phyloP scores from a whole-genome alignment of 2,888 invertebrate species.

The Therioaphis trifolii region DNA sequence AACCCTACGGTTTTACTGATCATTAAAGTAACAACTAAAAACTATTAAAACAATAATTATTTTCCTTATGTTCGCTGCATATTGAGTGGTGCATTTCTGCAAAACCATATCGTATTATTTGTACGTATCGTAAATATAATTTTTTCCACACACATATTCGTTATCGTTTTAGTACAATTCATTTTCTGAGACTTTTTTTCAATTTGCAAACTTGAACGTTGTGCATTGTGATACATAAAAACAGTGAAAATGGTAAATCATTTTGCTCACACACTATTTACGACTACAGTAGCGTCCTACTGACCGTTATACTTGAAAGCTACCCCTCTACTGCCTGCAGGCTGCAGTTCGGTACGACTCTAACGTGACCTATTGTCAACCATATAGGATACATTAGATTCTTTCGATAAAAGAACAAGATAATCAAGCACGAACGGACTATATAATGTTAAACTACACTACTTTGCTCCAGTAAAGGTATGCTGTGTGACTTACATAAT shows the following conservation, averaged over 20 bases:
- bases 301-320: slow-evolving; percentile 33
- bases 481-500: neutral
- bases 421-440: neutral
- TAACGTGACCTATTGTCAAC: slow-evolving; percentile 25
- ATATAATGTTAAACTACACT: neutral
- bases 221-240: neutral
- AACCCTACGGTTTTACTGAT: too few species aligned
- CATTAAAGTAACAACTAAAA: too few species aligned
- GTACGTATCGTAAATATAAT: too few species aligned
- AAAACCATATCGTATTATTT: too few species aligned
- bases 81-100: too few species aligned
- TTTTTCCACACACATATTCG: neutral
- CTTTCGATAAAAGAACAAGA: neutral
- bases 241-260: neutral
- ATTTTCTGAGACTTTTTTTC: neutral
- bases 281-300: neutral
- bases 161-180: neutral
- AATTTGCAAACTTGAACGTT: neutral
- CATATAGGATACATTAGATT: neutral
- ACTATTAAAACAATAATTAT: too few species aligned
- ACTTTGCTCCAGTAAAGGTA: neutral
- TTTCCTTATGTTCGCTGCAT: too few species aligned
- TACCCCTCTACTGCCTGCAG: neutral
- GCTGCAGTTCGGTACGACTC: neutral
- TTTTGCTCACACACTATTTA: neutral